phyloP scores from a whole-genome alignment of 2,113 vertebrate species.

The Prionailurus bengalensis region DNA sequence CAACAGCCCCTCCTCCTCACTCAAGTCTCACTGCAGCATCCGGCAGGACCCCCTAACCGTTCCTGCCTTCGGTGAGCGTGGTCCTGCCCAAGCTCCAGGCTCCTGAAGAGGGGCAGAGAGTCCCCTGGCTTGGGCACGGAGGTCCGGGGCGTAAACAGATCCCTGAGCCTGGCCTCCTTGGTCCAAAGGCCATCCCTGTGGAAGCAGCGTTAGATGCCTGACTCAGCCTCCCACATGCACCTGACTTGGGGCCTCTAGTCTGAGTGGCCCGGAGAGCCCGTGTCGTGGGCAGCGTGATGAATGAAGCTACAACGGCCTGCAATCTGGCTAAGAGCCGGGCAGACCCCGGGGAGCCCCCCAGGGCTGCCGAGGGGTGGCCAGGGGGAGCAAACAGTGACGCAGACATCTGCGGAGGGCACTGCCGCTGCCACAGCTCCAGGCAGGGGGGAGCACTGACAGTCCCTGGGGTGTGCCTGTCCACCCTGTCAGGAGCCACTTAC shows the following conservation, averaged over 20 bases:
- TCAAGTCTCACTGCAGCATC: fast-evolving
- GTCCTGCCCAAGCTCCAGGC: background rate
- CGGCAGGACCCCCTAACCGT: background rate
- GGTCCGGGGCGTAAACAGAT: background rate
- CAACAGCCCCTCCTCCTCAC: too few relatives aligned
- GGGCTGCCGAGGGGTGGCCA: background rate
- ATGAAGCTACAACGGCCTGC: slow-evolving; percentile 70
- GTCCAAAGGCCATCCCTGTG: background rate
- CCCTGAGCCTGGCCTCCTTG: background rate
- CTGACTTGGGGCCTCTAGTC: fast-evolving
- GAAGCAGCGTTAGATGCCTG: background rate
- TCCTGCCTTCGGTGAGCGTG: background rate
- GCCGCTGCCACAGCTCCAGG: background rate
- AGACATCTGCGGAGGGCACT: slow-evolving; percentile 8
- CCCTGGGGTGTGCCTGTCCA: fast-evolving
- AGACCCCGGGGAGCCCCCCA: background rate
- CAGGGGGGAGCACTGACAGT: background rate
- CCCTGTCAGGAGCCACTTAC: too few relatives aligned
- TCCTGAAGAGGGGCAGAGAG: background rate
- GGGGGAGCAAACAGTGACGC: slow-evolving; percentile 37
- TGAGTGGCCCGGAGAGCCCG: background rate
- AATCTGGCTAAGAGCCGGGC: slow-evolving; percentile 68
- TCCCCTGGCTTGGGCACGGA: too few relatives aligned
- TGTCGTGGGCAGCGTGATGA: slow-evolving; percentile 72
- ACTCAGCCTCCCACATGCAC: background rate